Percentiles rank a stretch among this genome's conserved stretches.
These are phyloP conservation scores for Leiothrix lutea DNA, from an alignment of 2,113 vertebrate species.

Conservation along the genomic window DNA sequence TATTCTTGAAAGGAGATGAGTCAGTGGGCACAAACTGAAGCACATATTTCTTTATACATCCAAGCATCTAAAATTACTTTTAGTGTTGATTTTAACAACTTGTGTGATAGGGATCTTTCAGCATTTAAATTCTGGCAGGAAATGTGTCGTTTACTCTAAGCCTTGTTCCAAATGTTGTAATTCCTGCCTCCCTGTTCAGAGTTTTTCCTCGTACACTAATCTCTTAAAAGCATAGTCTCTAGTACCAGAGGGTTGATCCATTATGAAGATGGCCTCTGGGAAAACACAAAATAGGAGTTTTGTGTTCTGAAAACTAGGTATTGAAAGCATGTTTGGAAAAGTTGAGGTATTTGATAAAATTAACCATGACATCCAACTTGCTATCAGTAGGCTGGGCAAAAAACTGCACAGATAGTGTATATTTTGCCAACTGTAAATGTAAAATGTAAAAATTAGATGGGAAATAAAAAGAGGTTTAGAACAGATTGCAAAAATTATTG, in stretches of 20 bases:
- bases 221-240: neutral
- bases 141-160: neutral
- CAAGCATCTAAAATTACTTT: neutral
- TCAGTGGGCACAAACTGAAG: neutral
- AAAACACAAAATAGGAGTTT: neutral
- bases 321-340: neutral
- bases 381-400: neutral
- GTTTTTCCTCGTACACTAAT: neutral
- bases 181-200: neutral
- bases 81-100: neutral
- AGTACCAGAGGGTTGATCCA: neutral
- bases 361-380: neutral
- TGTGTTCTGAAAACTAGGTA: neutral
- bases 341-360: neutral
- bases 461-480: neutral
- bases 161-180: neutral
- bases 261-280: neutral
- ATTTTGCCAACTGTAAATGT: neutral
- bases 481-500: neutral
- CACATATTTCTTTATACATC: neutral
- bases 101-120: neutral
- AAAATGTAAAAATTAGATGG: neutral
- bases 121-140: neutral
- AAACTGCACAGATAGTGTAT: neutral
- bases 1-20: neutral